Conservation (phyloP, 2,888 invertebrate genomes). For the Ditula angustiorana region DNA sequence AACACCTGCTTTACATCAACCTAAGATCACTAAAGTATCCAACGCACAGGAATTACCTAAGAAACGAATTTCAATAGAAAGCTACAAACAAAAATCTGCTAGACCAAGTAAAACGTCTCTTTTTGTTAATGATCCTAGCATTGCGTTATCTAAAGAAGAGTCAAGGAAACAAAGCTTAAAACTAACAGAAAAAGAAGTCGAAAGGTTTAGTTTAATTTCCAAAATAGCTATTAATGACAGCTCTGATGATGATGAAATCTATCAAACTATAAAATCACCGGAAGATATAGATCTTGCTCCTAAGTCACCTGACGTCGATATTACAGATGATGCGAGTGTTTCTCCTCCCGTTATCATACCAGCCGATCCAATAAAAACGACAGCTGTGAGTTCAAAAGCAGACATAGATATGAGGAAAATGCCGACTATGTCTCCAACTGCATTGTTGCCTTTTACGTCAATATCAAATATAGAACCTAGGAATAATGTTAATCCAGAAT, state of each 20-base stretch:
- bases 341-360: constrained; percentile 74
- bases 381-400: constrained; percentile 48
- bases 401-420: constrained; percentile 75
- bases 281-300: constrained; percentile 67
- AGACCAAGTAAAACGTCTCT: constrained; percentile 46
- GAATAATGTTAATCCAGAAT: constrained; percentile 32
- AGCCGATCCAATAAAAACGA: constrained; percentile 64
- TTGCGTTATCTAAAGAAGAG: constrained; percentile 54
- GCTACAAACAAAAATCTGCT: constrained; percentile 72
- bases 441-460: constrained; percentile 16
- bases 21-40: constrained; percentile 73
- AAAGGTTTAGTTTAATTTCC: constrained; percentile 72
- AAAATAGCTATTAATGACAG: constrained; percentile 63
- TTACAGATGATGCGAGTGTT: constrained; percentile 49
- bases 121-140: constrained; percentile 47
- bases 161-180: constrained; percentile 72
- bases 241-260: constrained; percentile 62
- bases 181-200: constrained; percentile 79
- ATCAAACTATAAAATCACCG: constrained; percentile 46
- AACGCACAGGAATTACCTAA: constrained; percentile 66
- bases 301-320: constrained; percentile 72
- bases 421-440: constrained; percentile 47
- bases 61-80: constrained; percentile 80
- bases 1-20: constrained; percentile 74
- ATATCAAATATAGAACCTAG: constrained; percentile 15